Base-by-base conservation (phyloP, 2,797 vertebrate species). In the Dicrostonyx torquatus region DNA sequence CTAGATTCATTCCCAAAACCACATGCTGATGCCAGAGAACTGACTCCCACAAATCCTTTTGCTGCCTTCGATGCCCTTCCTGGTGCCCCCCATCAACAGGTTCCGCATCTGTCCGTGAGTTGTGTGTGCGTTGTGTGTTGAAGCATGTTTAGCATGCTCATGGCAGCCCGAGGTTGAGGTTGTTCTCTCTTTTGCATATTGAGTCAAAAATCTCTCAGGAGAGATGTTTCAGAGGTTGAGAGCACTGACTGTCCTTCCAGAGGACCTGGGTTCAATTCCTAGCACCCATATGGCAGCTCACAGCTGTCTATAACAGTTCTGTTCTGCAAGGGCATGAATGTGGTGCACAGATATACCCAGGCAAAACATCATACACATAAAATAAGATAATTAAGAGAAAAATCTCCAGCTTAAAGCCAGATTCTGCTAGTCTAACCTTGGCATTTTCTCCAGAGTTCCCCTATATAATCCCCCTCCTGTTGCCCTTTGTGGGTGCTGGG, bases 51-150 rank as follows among this genome's bases (percentile, higher is more conserved):
- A 31, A 64, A 29, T 31, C 68, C 68, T 70, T 70, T n/a, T 6
- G 17, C 15, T 37, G n/a, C 34, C n/a, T n/a, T 31, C 0, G 5
- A 31, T 0, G 5, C 62, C 1, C 12, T 64, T 31, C 29, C 13
- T 24, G 2, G 62, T 0, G 2, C 29, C 62, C 29, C 29, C 13
- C 31, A 31, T 31, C 62, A 64, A 29, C 62, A 29, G 12, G 62
- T 64, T 2, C 31, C 29, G 4, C 5, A 0, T 37, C 3, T 0
- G 66, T n/a, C 66, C 34, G 2, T 37, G 68, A 8, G n/a, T 37
- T 70, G 68, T 70, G 68, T 70, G 64, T 66, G 18, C 2, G 26
- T 62, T 29, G 24, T 62, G 77, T 79, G 50, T 24, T 37, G 17
- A 64, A 64, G 62, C 12, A 37, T 24, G 11, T 79, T n/a, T 60